phyloP scores from a whole-genome alignment of 2,888 invertebrate genomes.

The Lampropteryx suffumata region DNA sequence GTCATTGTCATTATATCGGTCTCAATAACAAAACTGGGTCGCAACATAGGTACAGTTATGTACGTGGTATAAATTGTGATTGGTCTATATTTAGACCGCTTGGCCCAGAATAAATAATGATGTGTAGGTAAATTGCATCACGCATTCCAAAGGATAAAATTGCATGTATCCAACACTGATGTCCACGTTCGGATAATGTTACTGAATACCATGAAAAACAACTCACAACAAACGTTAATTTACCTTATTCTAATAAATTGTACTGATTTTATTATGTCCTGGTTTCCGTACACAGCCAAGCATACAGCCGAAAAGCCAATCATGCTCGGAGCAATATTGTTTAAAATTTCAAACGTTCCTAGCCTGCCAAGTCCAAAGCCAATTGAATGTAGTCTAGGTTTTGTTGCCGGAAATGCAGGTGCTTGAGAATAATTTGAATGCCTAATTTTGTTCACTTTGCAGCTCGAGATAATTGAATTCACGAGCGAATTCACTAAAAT shows the following conservation, averaged over 20 bases:
- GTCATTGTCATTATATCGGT: constrained; percentile 25
- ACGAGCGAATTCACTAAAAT: not conserved
- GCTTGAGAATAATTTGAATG: constrained; percentile 21
- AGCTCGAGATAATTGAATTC: constrained; percentile 12
- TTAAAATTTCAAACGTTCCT: constrained; percentile 19
- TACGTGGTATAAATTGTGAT: constrained; percentile 21
- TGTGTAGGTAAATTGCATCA: not conserved
- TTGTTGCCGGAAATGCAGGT: constrained; percentile 20
- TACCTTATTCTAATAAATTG: too few species aligned
- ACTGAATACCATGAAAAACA: too few species aligned
- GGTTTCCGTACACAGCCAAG: constrained; percentile 9
- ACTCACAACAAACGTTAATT: too few species aligned
- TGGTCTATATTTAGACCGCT: constrained; percentile 23
- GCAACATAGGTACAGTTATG: constrained; percentile 15
- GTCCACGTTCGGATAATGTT: too few species aligned
- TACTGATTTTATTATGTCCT: too few species aligned
- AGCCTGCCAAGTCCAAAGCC: constrained; percentile 24
- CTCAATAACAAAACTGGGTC: constrained; percentile 28
- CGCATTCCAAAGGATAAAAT: constrained; percentile 1
- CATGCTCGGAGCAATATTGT: constrained; percentile 14
- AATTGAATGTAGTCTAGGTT: constrained; percentile 21
- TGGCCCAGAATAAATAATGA: constrained; percentile 12
- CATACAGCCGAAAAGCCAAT: constrained; percentile 17
- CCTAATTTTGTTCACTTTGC: constrained; percentile 14
- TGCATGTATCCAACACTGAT: not conserved